Evolutionary conservation across 2,797 vertebrate species (phyloP).

Genomic region (Semaprochilodus insignis): DNA sequence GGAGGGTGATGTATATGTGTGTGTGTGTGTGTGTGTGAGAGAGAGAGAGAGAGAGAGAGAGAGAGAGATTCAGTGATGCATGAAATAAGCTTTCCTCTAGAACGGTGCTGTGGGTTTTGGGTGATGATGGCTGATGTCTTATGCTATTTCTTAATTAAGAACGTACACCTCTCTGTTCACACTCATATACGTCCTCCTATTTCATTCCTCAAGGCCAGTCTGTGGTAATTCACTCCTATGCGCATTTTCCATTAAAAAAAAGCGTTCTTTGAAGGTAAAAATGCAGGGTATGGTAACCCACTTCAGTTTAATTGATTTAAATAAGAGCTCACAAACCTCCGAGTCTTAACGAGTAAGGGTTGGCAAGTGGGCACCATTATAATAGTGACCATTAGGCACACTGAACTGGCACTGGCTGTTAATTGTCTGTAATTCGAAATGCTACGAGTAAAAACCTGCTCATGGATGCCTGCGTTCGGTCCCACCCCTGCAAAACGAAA

Average conservation of each 20-base stretch:
- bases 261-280: neutral
- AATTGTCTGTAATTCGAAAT: neutral
- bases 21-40: too few relatives aligned
- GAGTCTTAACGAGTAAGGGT: neutral
- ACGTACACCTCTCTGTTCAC: constrained; percentile 61
- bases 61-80: constrained; percentile 67
- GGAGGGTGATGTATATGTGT: neutral
- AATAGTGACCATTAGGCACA: neutral
- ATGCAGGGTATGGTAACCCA: constrained; percentile 1
- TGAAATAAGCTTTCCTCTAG: constrained; percentile 78
- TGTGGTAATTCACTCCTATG: constrained; percentile 46
- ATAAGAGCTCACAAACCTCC: neutral
- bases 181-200: constrained; percentile 59
- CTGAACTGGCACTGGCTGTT: constrained; percentile 3
- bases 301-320: constrained; percentile 38
- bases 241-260: constrained; percentile 19
- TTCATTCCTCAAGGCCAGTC: constrained; percentile 60
- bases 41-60: constrained; percentile 3
- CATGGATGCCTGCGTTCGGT: neutral
- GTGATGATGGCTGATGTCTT: constrained; percentile 64
- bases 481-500: neutral
- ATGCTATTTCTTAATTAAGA: constrained; percentile 78
- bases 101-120: constrained; percentile 59
- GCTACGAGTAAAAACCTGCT: neutral
- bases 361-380: neutral